Evolutionary conservation across 2,113 vertebrate genomes (phyloP), one percentile per base, ranked within the genome.

Genomic region (Urocynchramus pylzowi): DNA sequence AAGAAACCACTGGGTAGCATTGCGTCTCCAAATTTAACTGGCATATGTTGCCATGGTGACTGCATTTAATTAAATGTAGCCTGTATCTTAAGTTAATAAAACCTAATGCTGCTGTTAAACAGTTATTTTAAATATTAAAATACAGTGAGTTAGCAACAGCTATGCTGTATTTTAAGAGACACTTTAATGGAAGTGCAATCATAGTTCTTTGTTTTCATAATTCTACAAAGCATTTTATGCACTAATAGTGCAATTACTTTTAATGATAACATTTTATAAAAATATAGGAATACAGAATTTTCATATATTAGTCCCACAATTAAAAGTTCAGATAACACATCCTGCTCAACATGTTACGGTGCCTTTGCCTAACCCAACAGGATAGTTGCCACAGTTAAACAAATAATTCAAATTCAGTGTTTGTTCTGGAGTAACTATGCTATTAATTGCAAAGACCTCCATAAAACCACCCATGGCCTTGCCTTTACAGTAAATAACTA

Each of bases 401-500:
- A 95, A 97, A 89, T 98, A 92, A 97, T 95, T 98, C 70, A 94
- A 77, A 97, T 97, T 97, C 95, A 94, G 42, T 97, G 97, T 98
- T 96, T 98, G 93, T 97, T 98, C 97, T 98, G 97, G 97, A 98
- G 96, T 98, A 97, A 98, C 97, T 98, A 97, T 98, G 97, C 98
- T 97, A 97, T 97, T 96, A 98, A 98, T 97, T 98, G 97, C 98
- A 97, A 95, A 98, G 97, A 98, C 98, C 98, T 98, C 98, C 98
- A 98, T 98, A 96, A 98, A 98, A 98, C 98, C 98, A 98, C 98
- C 98, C 98, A 98, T 98, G 98, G 98, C 98, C 98, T 98, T 98
- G 98, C 98, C 97, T 98, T 98, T 98, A 97, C 97, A 98, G 96
- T 98, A 97, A 97, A 97, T 97, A 98, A 97, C 87, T 98, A 97